phyloP scores from a whole-genome alignment of 2,113 vertebrate species.

The Ammospiza nelsoni region DNA sequence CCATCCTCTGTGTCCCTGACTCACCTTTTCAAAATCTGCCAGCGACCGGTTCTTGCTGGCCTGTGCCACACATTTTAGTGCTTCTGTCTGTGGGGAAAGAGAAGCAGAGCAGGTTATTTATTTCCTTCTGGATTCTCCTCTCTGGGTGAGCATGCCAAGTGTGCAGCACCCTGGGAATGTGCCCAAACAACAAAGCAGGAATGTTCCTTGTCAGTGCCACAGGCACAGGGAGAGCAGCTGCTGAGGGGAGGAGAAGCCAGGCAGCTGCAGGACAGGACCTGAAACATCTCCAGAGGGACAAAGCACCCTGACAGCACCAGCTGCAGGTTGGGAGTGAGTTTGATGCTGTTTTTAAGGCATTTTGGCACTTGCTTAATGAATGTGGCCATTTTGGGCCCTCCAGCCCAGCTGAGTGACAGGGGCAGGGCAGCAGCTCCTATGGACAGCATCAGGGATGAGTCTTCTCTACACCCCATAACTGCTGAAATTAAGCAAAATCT shows the following conservation, averaged over 20 bases:
- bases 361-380: not conserved
- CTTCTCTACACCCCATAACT: not conserved
- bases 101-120: not conserved
- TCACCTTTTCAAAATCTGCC: slow-evolving; percentile 98
- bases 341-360: not conserved
- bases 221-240: slow-evolving; percentile 3
- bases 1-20: not conserved
- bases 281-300: not conserved
- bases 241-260: not conserved
- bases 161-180: not conserved
- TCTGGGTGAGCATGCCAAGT: not conserved
- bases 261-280: slow-evolving; percentile 2
- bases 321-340: not conserved
- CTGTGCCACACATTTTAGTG: slow-evolving; percentile 94
- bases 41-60: slow-evolving; percentile 98
- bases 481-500: not conserved
- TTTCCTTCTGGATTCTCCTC: not conserved
- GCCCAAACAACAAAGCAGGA: not conserved
- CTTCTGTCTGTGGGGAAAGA: slow-evolving; percentile 87
- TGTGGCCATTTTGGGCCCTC: not conserved
- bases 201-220: not conserved
- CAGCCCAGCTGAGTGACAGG: not conserved
- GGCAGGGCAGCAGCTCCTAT: not conserved
- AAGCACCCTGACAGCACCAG: not conserved
- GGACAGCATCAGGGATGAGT: not conserved